Evolutionary conservation across 2,113 vertebrate genomes (phyloP), one percentile per base, ranked within the genome.

Genomic region (Phrynocephalus versicolor): DNA sequence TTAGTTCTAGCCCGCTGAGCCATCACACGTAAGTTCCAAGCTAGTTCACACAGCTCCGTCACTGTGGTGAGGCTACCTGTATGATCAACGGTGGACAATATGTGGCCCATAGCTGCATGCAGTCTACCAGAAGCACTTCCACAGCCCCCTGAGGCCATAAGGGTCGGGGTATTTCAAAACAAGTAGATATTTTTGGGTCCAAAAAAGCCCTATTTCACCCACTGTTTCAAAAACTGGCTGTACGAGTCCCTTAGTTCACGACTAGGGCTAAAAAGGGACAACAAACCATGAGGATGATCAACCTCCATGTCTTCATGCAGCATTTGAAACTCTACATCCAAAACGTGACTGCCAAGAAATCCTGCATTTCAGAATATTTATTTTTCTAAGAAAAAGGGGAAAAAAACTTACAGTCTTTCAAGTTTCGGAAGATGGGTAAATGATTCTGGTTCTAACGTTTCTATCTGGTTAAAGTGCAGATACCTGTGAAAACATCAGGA

Each of bases 381-480:
- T n/a, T n/a, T n/a, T n/a, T n/a, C n/a, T n/a, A n/a, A n/a, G n/a
- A n/a, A 77, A n/a, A 64, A 55, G 25, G 25, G 10, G 64, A 90
- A 78, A 76, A 19, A 85, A 60, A 99, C 99, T 99, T 94, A 99
- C 99, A 99, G 96, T 90, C 99, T 96, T 91, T 99, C 99, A 91
- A 99, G 97, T 95, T 98, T 99, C 45, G 99, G 99, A 72, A 99
- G 96, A 89, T 99, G 97, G 70, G 96, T 96, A 92, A 99, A 99
- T 45, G 98, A 97, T 92, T 99, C 98, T 0, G 98, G 97, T 89
- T 99, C 99, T 96, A 99, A 91, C 0, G 97, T 97, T 91, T 99
- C 99, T 79, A 99, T 99, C 92, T 98, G 98, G 96, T 99, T 99
- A 96, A 99, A 99, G 96, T 99, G 99, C 93, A 99, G 97, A 91